Conservation (phyloP, 1,140 invertebrate species). For the Rhizoglyphus robini region DNA sequence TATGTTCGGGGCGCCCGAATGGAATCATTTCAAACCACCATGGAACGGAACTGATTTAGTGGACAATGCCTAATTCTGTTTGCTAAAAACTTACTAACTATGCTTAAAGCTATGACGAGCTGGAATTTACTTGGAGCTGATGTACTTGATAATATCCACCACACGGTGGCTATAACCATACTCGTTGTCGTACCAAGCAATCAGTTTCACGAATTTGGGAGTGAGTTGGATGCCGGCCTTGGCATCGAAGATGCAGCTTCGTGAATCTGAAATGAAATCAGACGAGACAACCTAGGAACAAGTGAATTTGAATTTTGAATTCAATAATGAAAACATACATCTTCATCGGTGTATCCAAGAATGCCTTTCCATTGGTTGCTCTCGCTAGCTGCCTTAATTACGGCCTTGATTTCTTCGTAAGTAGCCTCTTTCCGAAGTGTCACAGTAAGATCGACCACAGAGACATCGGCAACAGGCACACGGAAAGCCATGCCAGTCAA, state of each 20-base stretch:
- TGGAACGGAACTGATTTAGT: too few relatives aligned
- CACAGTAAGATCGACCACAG: conserved; percentile 87
- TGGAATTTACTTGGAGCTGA: conserved; percentile 31
- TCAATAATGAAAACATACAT: conserved; percentile 34
- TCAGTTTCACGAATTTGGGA: conserved; percentile 74
- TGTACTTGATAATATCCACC: conserved; percentile 79
- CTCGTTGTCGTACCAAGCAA: conserved; percentile 91
- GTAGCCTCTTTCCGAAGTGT: conserved; percentile 46
- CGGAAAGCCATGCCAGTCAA: conserved; percentile 76
- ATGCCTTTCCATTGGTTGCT: conserved; percentile 65
- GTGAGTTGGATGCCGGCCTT: conserved; percentile 81
- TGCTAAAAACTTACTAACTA: background rate
- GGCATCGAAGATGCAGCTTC: conserved; percentile 86
- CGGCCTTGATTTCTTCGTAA: conserved; percentile 78
- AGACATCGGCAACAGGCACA: conserved; percentile 88
- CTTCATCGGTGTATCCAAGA: conserved; percentile 83
- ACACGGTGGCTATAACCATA: conserved; percentile 85
- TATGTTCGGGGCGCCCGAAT: too few relatives aligned
- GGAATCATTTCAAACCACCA: too few relatives aligned
- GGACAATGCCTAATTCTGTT: too few relatives aligned
- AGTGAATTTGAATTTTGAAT: conserved; percentile 6
- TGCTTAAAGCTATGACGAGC: background rate
- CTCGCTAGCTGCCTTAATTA: conserved; percentile 69
- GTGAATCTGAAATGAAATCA: conserved; percentile 73
- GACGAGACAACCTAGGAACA: conserved; percentile 56